These are phyloP conservation scores for Trinorchestia longiramus DNA, from an alignment of 1,140 invertebrate species.

Conservation along the genomic window DNA sequence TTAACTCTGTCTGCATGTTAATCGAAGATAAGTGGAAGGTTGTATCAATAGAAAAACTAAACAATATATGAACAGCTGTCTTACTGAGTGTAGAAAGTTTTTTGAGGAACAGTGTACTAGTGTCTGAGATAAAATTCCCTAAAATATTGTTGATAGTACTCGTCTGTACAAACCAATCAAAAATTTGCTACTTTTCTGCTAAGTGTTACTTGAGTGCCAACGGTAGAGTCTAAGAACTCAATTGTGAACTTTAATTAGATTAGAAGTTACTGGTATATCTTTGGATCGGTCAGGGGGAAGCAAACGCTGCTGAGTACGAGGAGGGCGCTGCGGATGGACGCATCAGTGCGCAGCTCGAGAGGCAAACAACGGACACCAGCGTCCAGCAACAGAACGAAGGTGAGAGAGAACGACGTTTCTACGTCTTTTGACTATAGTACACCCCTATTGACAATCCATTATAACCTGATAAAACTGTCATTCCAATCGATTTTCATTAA, in stretches of 20 bases:
- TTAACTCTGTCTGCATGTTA: too few species aligned
- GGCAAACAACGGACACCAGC: constrained; percentile 48
- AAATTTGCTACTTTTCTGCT: too few species aligned
- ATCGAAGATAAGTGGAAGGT: not conserved
- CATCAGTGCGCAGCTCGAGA: not conserved
- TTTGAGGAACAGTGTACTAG: not conserved
- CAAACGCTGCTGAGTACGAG: constrained; percentile 47
- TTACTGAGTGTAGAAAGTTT: too few species aligned
- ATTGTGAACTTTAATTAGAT: not conserved
- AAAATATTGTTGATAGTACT: too few species aligned
- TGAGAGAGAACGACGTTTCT: not conserved
- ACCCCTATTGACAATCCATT: too few species aligned
- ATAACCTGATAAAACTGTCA: too few species aligned
- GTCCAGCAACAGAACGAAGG: constrained; percentile 59
- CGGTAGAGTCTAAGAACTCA: not conserved
- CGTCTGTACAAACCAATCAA: too few species aligned
- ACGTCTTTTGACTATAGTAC: too few species aligned
- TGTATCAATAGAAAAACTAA: not conserved
- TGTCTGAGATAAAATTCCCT: not conserved
- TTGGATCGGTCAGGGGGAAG: constrained; percentile 40
- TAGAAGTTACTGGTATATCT: not conserved
- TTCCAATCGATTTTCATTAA: too few species aligned
- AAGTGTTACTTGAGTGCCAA: too few species aligned
- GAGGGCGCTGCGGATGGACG: constrained; percentile 32
- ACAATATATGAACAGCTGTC: not conserved